Conservation (phyloP, 2,888 invertebrate species). For the Seira ritae region DNA sequence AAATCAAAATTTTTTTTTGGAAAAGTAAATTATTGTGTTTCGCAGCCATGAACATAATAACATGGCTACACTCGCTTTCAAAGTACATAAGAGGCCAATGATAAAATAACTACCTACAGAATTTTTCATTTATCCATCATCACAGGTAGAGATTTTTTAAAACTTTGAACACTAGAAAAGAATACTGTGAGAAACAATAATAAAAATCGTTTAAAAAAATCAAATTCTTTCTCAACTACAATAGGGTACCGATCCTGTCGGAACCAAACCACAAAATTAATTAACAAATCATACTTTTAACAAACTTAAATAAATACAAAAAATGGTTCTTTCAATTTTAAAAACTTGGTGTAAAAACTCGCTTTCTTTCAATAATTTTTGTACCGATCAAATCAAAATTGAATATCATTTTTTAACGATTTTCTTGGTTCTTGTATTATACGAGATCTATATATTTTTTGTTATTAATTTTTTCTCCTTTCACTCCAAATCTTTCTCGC, state of each 20-base stretch:
- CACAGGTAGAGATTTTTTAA: conserved; percentile 40
- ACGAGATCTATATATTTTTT: conserved; percentile 55
- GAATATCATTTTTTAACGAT: neutral
- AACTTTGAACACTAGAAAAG: conserved; percentile 63
- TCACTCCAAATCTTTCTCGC: neutral
- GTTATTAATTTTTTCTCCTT: conserved; percentile 16
- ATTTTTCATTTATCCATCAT: too few relatives aligned
- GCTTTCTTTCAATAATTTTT: conserved; percentile 50
- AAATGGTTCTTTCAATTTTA: conserved; percentile 21
- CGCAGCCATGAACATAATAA: too few relatives aligned
- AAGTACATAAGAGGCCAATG: conserved; percentile 17
- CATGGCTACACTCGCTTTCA: conserved; percentile 15
- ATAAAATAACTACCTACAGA: conserved; percentile 16
- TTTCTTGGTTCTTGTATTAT: conserved; percentile 48
- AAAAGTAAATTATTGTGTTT: conserved; percentile 17
- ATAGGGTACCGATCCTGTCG: conserved; percentile 63
- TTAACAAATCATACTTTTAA: neutral
- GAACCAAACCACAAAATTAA: conserved; percentile 47
- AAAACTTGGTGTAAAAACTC: conserved; percentile 23
- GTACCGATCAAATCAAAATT: conserved; percentile 63
- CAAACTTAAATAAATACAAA: conserved; percentile 5
- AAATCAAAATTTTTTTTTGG: neutral
- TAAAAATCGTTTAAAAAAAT: conserved; percentile 55
- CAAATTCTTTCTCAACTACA: too few relatives aligned
- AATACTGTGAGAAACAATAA: conserved; percentile 61